Conservation (phyloP, 2,888 invertebrate species). For the Lepidocyrtoides sp. region DNA sequence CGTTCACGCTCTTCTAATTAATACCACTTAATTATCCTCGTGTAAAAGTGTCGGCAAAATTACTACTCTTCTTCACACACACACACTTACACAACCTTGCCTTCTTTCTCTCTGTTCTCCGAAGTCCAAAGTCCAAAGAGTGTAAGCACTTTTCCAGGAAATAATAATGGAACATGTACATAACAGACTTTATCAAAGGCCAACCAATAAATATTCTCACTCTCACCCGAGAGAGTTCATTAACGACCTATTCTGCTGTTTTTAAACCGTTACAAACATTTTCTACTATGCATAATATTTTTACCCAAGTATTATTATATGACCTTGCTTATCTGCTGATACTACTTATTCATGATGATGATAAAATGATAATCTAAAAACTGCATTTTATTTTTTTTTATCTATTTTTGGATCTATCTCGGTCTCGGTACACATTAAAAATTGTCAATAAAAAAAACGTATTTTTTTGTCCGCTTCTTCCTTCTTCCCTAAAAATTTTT, state of each 20-base stretch:
- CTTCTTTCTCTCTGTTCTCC: no score
- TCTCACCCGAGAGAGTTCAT: slow-evolving; percentile 34
- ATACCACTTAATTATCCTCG: slow-evolving; percentile 85
- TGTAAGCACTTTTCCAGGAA: no score
- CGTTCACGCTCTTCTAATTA: slow-evolving; percentile 85
- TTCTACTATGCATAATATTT: no score
- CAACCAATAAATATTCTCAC: slow-evolving; percentile 47
- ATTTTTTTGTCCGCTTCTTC: neutral
- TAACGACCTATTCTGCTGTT: slow-evolving; percentile 3
- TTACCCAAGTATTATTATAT: neutral
- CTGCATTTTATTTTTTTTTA: neutral
- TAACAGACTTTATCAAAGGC: neutral
- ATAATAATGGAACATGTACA: slow-evolving; percentile 17
- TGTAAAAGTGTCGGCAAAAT: slow-evolving; percentile 71
- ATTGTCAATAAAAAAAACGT: neutral
- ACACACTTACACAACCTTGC: no score
- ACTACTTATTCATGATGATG: neutral
- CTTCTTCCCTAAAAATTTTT: neutral
- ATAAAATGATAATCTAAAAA: no score
- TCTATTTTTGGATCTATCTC: neutral
- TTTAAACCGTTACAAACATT: no score
- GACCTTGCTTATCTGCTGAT: neutral
- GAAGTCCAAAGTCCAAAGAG: no score
- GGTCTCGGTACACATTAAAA: neutral
- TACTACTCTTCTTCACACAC: slow-evolving; percentile 44